Evolutionary conservation across 1,140 invertebrate species (phyloP), one percentile per base, ranked within the genome.

Genomic region (Pseudomyrmex pallidus): DNA sequence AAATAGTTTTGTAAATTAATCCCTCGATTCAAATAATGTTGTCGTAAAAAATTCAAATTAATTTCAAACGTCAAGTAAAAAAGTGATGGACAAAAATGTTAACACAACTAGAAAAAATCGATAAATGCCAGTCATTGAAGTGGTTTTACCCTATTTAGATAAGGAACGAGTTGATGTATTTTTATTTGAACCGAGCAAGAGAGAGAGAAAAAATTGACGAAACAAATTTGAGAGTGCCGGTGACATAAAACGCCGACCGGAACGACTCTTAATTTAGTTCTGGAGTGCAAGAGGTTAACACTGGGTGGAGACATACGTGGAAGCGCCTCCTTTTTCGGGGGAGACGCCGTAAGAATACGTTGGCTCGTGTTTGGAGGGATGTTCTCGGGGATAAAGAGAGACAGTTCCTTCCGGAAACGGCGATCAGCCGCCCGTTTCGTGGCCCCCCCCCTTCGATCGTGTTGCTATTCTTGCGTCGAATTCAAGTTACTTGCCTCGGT

Each of bases 191-290:
- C 2, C 9, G 17, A 59, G 17, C n/a, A 64, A 20, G 13, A 15
- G 52, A 13, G 15, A 52, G 1, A 25, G 25, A 10, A 5, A 73
- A 35, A 35, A 35, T 35, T 35, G 35, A 35, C 35, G 59, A 57
- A 66, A 67, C 9, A 63, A 48, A 35, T 25, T 44, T 13, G 61
- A 57, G 66, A 74, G 73, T 78, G 74, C 61, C 56, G 52, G 35
- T 25, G 52, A 46, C 17, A 83, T 78, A 87, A 90, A 90, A 87
- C 84, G 25, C 73, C 66, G 68, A 87, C 76, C 87, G 82, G 84
- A 89, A 88, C 86, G 89, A 89, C 87, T 87, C 89, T 90, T 90
- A 86, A 91, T 91, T 90, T 91, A 90, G 85, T 85, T 90, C 78
- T 77, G 84, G 84, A n/a, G 86, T 83, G 90, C 86, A 87, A 85